phyloP scores from a whole-genome alignment of 2,797 vertebrate genomes.

The Emys orbicularis region DNA sequence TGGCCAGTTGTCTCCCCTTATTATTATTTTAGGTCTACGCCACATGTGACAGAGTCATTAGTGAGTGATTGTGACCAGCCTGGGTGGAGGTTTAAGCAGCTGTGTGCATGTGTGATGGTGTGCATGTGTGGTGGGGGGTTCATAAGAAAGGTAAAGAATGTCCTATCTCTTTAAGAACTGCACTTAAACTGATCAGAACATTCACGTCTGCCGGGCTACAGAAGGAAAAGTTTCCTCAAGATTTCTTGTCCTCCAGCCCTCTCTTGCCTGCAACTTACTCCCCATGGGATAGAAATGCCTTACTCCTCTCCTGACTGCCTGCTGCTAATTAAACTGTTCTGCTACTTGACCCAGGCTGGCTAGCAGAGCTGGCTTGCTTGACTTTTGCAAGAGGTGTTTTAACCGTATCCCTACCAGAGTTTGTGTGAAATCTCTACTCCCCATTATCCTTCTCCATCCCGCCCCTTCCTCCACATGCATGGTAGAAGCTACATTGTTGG shows the following conservation, averaged over 20 bases:
- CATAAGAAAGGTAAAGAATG: not conserved
- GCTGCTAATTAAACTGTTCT: not conserved
- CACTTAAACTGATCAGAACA: not conserved
- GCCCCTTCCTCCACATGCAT: not conserved
- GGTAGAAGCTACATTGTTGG: not conserved
- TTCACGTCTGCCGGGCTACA: not conserved
- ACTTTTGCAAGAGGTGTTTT: not conserved
- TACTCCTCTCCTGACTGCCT: not conserved
- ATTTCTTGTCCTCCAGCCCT: not conserved
- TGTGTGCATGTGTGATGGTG: not conserved
- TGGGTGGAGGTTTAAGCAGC: not conserved
- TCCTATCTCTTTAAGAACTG: not conserved
- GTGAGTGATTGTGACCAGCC: not conserved
- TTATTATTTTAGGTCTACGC: not conserved
- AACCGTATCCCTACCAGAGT: not conserved
- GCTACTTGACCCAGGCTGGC: not conserved
- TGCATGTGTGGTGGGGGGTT: not conserved
- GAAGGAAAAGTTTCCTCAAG: not conserved
- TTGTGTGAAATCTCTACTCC: not conserved
- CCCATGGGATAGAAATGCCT: not conserved
- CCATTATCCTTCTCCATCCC: not conserved
- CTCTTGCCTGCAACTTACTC: not conserved
- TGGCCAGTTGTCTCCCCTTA: not conserved
- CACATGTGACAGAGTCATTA: not conserved
- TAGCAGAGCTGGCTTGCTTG: not conserved